These are phyloP conservation scores for Corapipo altera DNA, from an alignment of 2,113 vertebrate genomes.

Conservation along the genomic window DNA sequence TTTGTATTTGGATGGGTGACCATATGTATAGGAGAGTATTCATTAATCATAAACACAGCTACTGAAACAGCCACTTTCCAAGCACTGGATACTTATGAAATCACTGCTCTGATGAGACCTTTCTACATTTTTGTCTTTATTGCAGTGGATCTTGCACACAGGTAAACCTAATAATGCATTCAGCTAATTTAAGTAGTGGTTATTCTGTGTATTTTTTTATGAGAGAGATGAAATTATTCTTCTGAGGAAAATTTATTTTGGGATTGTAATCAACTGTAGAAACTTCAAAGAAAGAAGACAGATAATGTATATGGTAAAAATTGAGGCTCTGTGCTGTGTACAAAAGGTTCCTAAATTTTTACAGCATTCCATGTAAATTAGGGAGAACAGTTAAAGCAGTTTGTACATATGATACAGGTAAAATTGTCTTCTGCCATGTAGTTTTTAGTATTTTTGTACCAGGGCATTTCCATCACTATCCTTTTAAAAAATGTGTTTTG, in stretches of 20 bases:
- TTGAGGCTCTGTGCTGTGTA: fast-evolving
- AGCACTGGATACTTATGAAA: conserved; percentile 92
- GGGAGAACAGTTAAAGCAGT: neutral
- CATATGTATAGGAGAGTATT: conserved; percentile 93
- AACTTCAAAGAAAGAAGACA: neutral
- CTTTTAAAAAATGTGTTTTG: neutral
- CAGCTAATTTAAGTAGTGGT: neutral
- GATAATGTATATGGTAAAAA: neutral
- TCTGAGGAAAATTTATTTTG: neutral
- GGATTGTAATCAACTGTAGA: neutral
- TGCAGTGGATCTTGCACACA: conserved; percentile 88
- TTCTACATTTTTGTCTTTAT: conserved; percentile 93
- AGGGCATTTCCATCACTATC: neutral
- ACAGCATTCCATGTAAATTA: neutral
- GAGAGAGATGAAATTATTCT: neutral
- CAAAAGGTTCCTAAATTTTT: neutral
- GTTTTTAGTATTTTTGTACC: neutral
- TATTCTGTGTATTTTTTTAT: neutral
- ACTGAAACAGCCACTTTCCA: conserved; percentile 95
- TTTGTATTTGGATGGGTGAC: conserved; percentile 94
- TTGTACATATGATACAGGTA: neutral
- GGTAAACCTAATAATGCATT: conserved; percentile 73
- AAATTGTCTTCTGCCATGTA: neutral
- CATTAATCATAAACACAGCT: conserved; percentile 91
- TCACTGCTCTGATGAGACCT: conserved; percentile 90